A percentile compares a stretch with the other conserved stretches of the same genome.
Conservation (phyloP, 2,113 vertebrate species). For the Colius striatus region DNA sequence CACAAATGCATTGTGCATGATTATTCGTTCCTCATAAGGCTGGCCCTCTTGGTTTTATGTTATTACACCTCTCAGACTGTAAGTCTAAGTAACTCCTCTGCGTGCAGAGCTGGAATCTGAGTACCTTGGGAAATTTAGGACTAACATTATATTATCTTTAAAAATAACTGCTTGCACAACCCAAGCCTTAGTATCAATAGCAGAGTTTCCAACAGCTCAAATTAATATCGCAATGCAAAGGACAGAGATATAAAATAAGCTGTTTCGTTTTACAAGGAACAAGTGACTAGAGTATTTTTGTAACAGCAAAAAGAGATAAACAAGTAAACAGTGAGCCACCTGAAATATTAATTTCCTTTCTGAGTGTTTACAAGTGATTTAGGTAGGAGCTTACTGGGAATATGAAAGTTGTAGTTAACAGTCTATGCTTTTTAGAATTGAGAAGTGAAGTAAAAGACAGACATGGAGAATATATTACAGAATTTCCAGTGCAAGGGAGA, state of each 20-base stretch:
- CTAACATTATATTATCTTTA: neutral
- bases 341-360: neutral
- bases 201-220: neutral
- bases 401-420: neutral
- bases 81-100: neutral
- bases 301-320: neutral
- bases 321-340: neutral
- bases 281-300: neutral
- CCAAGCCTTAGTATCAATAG: neutral
- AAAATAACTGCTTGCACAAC: constrained; percentile 5
- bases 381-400: neutral
- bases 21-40: neutral
- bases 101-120: neutral
- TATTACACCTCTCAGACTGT: neutral
- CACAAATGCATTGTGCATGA: neutral
- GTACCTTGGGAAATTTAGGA: neutral
- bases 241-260: neutral
- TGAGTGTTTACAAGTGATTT: neutral
- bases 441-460: neutral
- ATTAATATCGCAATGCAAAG: neutral
- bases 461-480: neutral
- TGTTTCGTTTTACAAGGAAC: neutral
- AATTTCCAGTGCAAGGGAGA: neutral
- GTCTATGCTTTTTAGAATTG: neutral
- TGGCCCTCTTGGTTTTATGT: neutral